Conservation (phyloP, 2,113 vertebrate genomes). For the Dendrocopos noguchii region DNA sequence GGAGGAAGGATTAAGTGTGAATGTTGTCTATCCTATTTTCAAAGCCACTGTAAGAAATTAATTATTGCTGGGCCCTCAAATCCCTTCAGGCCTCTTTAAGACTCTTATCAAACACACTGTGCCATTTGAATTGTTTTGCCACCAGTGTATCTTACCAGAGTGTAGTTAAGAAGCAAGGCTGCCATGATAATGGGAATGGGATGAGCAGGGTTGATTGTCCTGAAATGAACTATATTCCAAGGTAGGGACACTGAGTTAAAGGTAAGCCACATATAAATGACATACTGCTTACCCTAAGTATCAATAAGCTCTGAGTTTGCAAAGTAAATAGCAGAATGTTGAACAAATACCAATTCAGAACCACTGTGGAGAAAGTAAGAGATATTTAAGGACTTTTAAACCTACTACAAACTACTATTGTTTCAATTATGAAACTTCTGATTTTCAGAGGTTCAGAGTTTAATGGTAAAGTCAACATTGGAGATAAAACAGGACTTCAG, state of each 20-base stretch:
- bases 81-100: neutral
- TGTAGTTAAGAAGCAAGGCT: neutral
- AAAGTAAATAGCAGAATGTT: neutral
- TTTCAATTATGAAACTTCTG: neutral
- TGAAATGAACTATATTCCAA: neutral
- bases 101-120: neutral
- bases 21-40: neutral
- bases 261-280: neutral
- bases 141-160: neutral
- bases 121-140: rapidly evolving
- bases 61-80: conserved; percentile 10
- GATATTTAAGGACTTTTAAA: neutral
- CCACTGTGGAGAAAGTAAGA: neutral
- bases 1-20: neutral
- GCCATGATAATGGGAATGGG: neutral
- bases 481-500: conserved; percentile 13
- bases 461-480: neutral
- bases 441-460: conserved; percentile 19
- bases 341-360: neutral
- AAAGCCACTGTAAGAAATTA: neutral
- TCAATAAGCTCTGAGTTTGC: neutral
- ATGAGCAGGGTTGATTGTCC: neutral
- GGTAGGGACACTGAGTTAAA: neutral
- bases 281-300: neutral
- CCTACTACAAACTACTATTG: neutral